These are phyloP conservation scores for Bettongia penicillata DNA, from an alignment of 2,113 vertebrate species.

Conservation along the genomic window DNA sequence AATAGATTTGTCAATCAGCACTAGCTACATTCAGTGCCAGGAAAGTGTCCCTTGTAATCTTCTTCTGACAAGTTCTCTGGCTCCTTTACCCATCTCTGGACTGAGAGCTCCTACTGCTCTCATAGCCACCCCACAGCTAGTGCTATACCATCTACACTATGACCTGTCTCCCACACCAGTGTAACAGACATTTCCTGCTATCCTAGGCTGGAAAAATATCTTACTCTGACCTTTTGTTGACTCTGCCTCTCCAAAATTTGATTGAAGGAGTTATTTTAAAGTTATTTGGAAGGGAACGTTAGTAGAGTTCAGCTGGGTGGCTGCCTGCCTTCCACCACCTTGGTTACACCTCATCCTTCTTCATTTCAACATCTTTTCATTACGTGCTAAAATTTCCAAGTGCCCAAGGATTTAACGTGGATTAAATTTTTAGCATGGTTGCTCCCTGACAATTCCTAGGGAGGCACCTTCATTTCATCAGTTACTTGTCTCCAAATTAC, in stretches of 20 bases:
- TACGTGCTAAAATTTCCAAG: conserved; percentile 1
- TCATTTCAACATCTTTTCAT: not conserved
- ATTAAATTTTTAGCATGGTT: conserved; percentile 1
- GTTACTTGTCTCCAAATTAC: not conserved
- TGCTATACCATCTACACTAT: not conserved
- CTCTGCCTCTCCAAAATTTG: not conserved
- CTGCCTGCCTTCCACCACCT: not conserved
- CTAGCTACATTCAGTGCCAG: not conserved
- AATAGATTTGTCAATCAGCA: not conserved
- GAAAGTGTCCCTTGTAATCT: not conserved
- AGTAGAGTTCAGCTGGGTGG: not conserved
- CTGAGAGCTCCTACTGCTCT: not conserved
- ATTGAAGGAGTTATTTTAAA: not conserved
- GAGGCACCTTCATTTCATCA: not conserved
- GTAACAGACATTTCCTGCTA: not conserved
- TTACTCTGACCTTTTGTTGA: not conserved
- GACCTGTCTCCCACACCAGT: not conserved
- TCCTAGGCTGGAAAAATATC: not conserved
- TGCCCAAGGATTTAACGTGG: not conserved
- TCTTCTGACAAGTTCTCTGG: not conserved
- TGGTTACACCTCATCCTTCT: not conserved
- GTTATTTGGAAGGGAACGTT: not conserved
- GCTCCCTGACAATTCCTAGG: conserved; percentile 1
- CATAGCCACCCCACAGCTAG: not conserved
- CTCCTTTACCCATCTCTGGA: not conserved